Percentiles rank a stretch among this genome's conserved stretches.
Evolutionary conservation across 1,140 invertebrate species (phyloP).

Genomic region (Geopemphigus sp.): DNA sequence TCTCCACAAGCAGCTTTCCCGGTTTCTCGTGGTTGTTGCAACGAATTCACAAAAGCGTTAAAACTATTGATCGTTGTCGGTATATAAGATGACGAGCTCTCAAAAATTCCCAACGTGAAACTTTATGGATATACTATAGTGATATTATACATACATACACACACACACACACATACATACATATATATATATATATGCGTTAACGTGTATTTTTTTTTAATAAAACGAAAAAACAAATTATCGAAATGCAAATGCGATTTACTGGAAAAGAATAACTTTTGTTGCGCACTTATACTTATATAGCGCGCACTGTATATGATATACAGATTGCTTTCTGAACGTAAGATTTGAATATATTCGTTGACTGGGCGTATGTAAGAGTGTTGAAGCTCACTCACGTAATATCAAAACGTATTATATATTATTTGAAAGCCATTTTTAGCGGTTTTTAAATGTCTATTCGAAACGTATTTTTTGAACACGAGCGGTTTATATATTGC

Average conservation of each 20-base stretch:
- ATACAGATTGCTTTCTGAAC: too few species aligned
- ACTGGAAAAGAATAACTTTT: background rate
- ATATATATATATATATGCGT: background rate
- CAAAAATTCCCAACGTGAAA: constrained; percentile 27
- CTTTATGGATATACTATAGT: background rate
- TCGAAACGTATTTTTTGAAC: too few species aligned
- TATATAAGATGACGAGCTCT: constrained; percentile 40
- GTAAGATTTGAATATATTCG: too few species aligned
- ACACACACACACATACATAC: background rate
- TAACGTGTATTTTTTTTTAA: background rate
- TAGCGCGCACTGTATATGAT: too few species aligned
- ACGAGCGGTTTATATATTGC: too few species aligned
- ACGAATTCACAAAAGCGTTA: constrained; percentile 1
- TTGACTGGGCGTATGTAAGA: too few species aligned
- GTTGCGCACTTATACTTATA: background rate
- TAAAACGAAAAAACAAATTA: background rate
- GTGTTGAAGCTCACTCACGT: too few species aligned
- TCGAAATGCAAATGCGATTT: constrained; percentile 25
- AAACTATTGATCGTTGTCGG: constrained; percentile 34
- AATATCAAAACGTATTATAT: too few species aligned
- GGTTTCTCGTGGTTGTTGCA: background rate
- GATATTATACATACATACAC: background rate
- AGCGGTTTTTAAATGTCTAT: too few species aligned
- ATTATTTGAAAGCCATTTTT: too few species aligned
- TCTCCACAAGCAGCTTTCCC: background rate